Percentiles rank a stretch among this genome's conserved stretches.
phyloP scores from a whole-genome alignment of 2,888 invertebrate species.

The Callyntrura sp. region DNA sequence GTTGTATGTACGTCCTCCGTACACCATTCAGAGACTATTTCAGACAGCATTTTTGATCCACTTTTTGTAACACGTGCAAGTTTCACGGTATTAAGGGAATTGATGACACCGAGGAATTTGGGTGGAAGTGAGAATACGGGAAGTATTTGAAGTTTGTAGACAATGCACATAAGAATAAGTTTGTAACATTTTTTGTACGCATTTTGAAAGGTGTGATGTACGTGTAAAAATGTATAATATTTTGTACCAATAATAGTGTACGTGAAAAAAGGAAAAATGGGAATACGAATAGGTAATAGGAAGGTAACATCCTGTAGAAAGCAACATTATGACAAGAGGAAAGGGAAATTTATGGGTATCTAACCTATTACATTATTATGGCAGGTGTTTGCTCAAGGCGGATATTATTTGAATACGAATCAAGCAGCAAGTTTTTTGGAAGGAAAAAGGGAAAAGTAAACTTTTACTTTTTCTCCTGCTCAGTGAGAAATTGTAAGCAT shows the following conservation, averaged over 20 bases:
- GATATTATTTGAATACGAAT: constrained; percentile 67
- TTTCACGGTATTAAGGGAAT: constrained; percentile 63
- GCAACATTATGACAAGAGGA: constrained; percentile 31
- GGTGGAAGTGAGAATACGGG: background rate
- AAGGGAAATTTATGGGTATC: background rate
- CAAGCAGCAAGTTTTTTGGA: constrained; percentile 12
- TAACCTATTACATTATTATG: constrained; percentile 39
- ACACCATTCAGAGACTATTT: constrained; percentile 2
- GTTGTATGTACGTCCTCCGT: background rate
- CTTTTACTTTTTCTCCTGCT: constrained; percentile 8
- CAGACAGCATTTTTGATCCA: constrained; percentile 54
- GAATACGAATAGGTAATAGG: constrained; percentile 21
- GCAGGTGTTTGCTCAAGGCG: constrained; percentile 58
- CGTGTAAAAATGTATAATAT: constrained; percentile 62
- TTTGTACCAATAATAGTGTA: constrained; percentile 35
- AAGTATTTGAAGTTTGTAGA: background rate
- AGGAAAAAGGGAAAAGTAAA: constrained; percentile 23
- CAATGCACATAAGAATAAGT: background rate
- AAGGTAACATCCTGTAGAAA: constrained; percentile 23
- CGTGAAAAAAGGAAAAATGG: constrained; percentile 33
- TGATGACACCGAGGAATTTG: constrained; percentile 63
- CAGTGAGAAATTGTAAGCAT: background rate
- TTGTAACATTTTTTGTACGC: constrained; percentile 4
- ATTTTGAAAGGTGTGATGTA: background rate
- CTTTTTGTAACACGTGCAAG: constrained; percentile 55